Percentiles rank a stretch among this genome's conserved stretches.
Evolutionary conservation across 2,888 invertebrate species (phyloP).

Genomic region (Heterodera filipjevi): DNA sequence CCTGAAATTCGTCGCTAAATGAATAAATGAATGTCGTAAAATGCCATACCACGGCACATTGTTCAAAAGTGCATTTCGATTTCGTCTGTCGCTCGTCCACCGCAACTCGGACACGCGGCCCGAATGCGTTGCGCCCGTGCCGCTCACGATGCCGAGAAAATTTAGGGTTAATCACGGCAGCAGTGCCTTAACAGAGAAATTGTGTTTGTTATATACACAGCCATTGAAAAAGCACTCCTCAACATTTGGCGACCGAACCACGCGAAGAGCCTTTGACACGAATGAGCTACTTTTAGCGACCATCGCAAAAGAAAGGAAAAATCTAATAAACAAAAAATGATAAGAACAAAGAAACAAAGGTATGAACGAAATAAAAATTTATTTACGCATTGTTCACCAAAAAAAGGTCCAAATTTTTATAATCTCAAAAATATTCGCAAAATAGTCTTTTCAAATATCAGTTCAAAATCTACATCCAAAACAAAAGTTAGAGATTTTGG

Average conservation of each 20-base stretch:
- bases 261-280: slow-evolving; percentile 3
- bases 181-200: slow-evolving; percentile 27
- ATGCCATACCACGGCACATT: slow-evolving; percentile 20
- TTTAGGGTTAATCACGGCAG: slow-evolving; percentile 49
- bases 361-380: too few species aligned
- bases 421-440: too few species aligned
- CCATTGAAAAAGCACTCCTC: background rate
- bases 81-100: slow-evolving; percentile 51
- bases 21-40: background rate
- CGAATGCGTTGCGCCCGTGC: slow-evolving; percentile 51
- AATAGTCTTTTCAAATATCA: too few species aligned
- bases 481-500: too few species aligned
- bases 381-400: too few species aligned
- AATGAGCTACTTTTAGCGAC: background rate
- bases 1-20: slow-evolving; percentile 3
- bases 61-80: slow-evolving; percentile 1
- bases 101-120: slow-evolving; percentile 45
- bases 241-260: background rate
- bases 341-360: too few species aligned
- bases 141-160: slow-evolving; percentile 48
- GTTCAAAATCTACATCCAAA: too few species aligned
- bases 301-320: background rate
- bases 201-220: too few species aligned
- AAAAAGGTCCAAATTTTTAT: too few species aligned
- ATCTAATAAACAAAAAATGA: too few species aligned